Evolutionary conservation across 2,888 invertebrate genomes (phyloP).

Genomic region (Platynereis dumerilii): DNA sequence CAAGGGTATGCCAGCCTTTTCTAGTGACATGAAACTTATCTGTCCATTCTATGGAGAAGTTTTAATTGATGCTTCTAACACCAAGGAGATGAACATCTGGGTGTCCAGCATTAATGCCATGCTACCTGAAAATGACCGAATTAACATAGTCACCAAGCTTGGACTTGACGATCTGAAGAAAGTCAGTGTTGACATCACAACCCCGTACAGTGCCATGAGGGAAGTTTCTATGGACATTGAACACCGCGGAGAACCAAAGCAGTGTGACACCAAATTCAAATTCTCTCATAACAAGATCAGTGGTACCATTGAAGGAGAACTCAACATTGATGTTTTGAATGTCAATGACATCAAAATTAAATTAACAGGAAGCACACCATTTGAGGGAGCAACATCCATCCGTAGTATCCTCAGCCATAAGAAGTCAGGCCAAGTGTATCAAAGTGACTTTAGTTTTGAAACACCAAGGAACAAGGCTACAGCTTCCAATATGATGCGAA

Average conservation of each 20-base stretch:
- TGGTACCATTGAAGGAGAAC: not conserved
- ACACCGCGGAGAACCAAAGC: not conserved
- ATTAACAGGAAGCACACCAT: slow-evolving; percentile 21
- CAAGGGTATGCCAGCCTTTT: not conserved
- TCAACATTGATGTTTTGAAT: slow-evolving; percentile 20
- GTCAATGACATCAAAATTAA: slow-evolving; percentile 25
- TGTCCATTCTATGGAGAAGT: not conserved
- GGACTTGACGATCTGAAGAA: slow-evolving; percentile 6
- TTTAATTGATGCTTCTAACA: not conserved
- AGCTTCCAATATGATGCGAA: slow-evolving; percentile 2
- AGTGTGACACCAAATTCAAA: slow-evolving; percentile 5
- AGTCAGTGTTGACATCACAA: slow-evolving; percentile 4
- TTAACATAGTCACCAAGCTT: not conserved
- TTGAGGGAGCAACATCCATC: not conserved
- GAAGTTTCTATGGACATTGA: not conserved
- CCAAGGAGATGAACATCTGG: slow-evolving; percentile 3
- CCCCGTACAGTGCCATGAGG: slow-evolving; percentile 11
- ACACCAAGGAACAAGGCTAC: slow-evolving; percentile 18
- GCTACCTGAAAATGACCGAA: not conserved
- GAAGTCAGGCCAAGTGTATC: slow-evolving; percentile 1
- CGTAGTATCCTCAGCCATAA: slow-evolving; percentile 18
- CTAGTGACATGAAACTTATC: not conserved
- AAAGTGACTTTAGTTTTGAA: slow-evolving; percentile 13
- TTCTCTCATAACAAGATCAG: not conserved
- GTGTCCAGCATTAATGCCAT: not conserved